Base-by-base conservation (phyloP, 64 coral and sea anemone genomes). In the Pachyseris speciosa region DNA sequence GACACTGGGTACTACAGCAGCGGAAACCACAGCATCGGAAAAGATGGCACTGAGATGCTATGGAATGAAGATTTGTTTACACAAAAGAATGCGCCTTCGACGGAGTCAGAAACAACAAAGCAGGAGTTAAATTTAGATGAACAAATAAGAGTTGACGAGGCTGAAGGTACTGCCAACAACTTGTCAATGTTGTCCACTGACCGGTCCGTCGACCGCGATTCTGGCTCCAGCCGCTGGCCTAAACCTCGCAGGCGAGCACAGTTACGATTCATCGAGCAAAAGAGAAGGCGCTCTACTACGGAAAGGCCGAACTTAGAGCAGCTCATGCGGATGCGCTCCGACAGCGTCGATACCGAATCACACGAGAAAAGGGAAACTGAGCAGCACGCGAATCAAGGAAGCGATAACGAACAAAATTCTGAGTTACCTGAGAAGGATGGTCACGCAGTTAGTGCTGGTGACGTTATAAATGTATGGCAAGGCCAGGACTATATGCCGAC, bases 51-150 rank as follows among this genome's bases (percentile, higher is more conserved):
- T 9, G 34, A 81, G 53, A 61, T 24, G 19, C 20, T 41, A 40
- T 81, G 51, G 77, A 81, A 81, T 81, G 77, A 81, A 20, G 20
- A 61, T 81, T 81, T 81, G 53, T 81, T 81, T 81, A 57, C 53
- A 61, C 77, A 81, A 25, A 37, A 9, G 22, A 81, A 81, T 25
- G 20, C 77, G 36, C 19, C 34, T 37, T 36, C 51, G 4, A 39
- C 34, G 2, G 52, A 61, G 12, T 59, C 52, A 41, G 67, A 71
- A 71, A 37, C n/a, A 7, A 81, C 52, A 40, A 39, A 39, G n/a
- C 51, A 81, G 15, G 33, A 37, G 33, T 36, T 55, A 25, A 40
- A 61, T 27, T 63, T 37, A 81, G 20, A 36, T 5, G 67, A 71
- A 34, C 52, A 61, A 47, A 76, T 44, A 76, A 25, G 1, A 47